Evolutionary conservation across 2,797 vertebrate species (phyloP), one percentile per base, ranked within the genome.

Genomic region (Sebastes nivosus): DNA sequence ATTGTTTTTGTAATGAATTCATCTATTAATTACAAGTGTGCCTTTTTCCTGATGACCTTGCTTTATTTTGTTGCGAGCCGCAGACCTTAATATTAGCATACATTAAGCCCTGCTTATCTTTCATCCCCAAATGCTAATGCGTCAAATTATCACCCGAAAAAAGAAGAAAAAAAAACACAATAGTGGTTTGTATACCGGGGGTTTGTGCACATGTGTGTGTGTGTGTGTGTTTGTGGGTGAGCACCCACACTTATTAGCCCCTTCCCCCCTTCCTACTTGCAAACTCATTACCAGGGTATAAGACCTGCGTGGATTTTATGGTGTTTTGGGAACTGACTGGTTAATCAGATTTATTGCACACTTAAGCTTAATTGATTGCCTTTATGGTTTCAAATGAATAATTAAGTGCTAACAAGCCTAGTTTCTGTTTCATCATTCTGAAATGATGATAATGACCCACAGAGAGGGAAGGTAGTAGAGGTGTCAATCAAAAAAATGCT

Each of bases 301-400:
- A 94, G 90, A 92, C 92, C 92, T 91, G 92, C 78, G 78, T 94
- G 87, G 90, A 91, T 95, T 95, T 94, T 94, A 95, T 94, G 89
- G 92, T 93, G 95, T 95, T 95, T 94, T 95, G 91, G 93, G 92
- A 95, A 94, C 91, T 89, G 93, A 95, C 92, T 93, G 91, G 91
- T 94, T 95, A 95, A 95, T 95, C 93, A 94, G 94, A 95, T 95
- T 95, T 95, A 95, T 94, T 93, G 92, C 93, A 93, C 92, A 95
- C 94, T 95, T 95, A 95, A 93, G 90, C 90, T 92, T 95, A 95
- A 96, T 95, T 94, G 93, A 95, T 95, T 94, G 94, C 86, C 89
- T 96, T 95, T 93, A 94, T 93, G 92, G 92, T 93, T 94, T 92
- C 83, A 95, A 95, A 96, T 95, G 91, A 95, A 95, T 96, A 95